phyloP scores from a whole-genome alignment of 1,140 invertebrate species.

The Antheraea mylitta region DNA sequence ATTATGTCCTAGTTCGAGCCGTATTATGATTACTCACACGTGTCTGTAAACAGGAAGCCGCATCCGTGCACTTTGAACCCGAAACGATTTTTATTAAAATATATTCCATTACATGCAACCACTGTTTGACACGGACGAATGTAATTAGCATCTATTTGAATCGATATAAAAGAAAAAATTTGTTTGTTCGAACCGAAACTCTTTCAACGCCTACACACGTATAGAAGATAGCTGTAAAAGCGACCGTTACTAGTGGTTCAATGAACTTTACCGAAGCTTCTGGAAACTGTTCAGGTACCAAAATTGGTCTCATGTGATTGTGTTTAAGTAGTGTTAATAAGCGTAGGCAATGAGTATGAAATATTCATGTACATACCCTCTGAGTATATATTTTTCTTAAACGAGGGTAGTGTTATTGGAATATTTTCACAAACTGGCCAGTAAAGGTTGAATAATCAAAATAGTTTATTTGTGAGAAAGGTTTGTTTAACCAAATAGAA shows the following conservation, averaged over 20 bases:
- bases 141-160: conserved; percentile 3
- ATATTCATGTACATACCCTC: background rate
- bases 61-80: background rate
- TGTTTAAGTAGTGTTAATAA: background rate
- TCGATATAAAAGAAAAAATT: background rate
- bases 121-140: conserved; percentile 1
- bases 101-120: background rate
- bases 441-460: no score
- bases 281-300: conserved; percentile 15
- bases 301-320: conserved; percentile 13
- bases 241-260: conserved; percentile 20
- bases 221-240: conserved; percentile 15
- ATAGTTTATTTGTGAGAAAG: no score
- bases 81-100: conserved; percentile 3
- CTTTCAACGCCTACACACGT: conserved; percentile 7
- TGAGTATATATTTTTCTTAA: background rate
- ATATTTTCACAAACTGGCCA: no score
- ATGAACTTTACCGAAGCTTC: conserved; percentile 17
- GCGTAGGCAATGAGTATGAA: background rate
- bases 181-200: background rate
- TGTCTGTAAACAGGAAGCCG: background rate
- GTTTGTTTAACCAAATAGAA: no score
- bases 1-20: no score
- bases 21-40: background rate
- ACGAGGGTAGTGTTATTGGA: background rate